Percentiles rank a stretch among this genome's conserved stretches.
phyloP scores from a whole-genome alignment of 2,113 vertebrate genomes.

The Noctilio leporinus region DNA sequence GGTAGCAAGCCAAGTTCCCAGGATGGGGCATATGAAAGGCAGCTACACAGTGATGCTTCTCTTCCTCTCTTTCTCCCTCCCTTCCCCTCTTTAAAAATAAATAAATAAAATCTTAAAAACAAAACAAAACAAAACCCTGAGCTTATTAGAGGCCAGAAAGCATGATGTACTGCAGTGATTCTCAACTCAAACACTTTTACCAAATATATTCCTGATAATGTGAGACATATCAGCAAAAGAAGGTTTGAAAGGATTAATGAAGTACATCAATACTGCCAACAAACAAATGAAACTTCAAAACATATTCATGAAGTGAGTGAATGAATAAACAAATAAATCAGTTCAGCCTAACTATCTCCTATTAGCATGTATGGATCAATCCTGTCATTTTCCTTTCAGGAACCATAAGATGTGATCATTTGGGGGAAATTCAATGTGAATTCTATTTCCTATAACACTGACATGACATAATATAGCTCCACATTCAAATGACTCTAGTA shows the following conservation, averaged over 20 bases:
- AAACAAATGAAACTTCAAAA: background rate
- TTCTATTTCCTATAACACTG: background rate
- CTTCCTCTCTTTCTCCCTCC: too few species aligned
- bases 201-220: background rate
- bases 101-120: too few species aligned
- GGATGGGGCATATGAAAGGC: too few species aligned
- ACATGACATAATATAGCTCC: background rate
- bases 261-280: background rate
- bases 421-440: background rate
- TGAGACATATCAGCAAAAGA: background rate
- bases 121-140: too few species aligned
- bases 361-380: background rate
- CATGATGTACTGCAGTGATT: background rate
- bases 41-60: too few species aligned
- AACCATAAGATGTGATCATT: background rate
- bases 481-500: background rate
- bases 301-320: background rate
- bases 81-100: too few species aligned
- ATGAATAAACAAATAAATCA: background rate
- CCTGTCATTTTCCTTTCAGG: background rate
- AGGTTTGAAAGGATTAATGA: background rate
- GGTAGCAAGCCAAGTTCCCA: too few species aligned
- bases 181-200: background rate
- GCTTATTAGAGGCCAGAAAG: background rate
- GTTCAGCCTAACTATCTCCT: background rate